Percentiles rank a stretch among this genome's conserved stretches.
These are phyloP conservation scores for Mormyrus iriodes DNA, from an alignment of 2,113 vertebrate genomes.

Conservation along the genomic window DNA sequence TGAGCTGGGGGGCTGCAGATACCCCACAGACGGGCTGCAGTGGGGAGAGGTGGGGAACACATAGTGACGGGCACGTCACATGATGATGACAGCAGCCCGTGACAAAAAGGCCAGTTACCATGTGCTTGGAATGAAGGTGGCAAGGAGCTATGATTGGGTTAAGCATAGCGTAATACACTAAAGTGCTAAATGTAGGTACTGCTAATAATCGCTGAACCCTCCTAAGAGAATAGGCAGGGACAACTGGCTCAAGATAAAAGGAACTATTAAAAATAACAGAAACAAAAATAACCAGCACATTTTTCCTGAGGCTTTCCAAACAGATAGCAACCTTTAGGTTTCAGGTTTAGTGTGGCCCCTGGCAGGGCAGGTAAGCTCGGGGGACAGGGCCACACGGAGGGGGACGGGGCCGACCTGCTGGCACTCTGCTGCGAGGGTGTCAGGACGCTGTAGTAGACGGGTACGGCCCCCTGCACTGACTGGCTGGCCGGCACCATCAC, in stretches of 20 bases:
- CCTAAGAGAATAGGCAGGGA: not conserved
- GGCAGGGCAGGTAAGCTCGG: not conserved
- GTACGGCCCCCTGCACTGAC: constrained; percentile 85
- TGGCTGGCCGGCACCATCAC: constrained; percentile 90
- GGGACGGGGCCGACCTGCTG: constrained; percentile 67
- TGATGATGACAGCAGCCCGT: not conserved
- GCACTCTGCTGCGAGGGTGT: constrained; percentile 89
- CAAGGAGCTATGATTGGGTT: not conserved
- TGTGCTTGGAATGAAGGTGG: not conserved
- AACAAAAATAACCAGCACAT: not conserved
- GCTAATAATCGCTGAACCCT: not conserved
- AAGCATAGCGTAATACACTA: not conserved
- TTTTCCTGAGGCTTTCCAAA: not conserved
- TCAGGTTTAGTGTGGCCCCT: not conserved
- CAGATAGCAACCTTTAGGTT: not conserved
- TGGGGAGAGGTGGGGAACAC: constrained; percentile 19
- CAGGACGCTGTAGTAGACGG: constrained; percentile 94
- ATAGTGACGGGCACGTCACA: not conserved
- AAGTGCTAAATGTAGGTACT: not conserved
- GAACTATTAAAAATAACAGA: not conserved
- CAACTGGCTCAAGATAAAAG: not conserved
- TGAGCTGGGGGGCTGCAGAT: constrained; percentile 86
- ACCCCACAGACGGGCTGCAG: constrained; percentile 82
- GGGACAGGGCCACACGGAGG: not conserved
- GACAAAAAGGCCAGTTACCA: not conserved